Base-by-base conservation (phyloP, 2,888 invertebrate genomes). In the Pseudoips prasinana region DNA sequence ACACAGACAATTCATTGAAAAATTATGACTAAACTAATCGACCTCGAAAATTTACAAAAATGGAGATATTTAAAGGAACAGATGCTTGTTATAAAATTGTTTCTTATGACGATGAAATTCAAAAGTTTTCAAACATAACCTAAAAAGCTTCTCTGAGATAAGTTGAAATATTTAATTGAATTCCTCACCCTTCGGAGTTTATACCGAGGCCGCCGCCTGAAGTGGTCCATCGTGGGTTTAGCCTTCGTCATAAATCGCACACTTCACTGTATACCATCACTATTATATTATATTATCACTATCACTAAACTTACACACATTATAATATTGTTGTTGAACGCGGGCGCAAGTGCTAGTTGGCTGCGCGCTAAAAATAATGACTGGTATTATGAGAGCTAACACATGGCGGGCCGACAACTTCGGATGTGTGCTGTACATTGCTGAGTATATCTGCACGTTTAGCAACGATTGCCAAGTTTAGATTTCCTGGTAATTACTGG, bases 171-270 rank as follows among this genome's bases (percentile, higher is more conserved):
- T 44, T 62, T 75, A 77, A 75, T 76, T 6, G 2, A n/a, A 20
- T 2, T 58, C 44, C 85, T 67, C 45, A 50, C 58, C 72, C 63
- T 46, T 60, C 77, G 53, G 64, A 61, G 55, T 28, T 71, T 75
- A 49, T 71, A 64, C 43, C 76, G 71, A 53, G 76, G 83, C 33
- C 84, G 69, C 56, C 85, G 69, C 56, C 74, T 71, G 46, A 86
- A 80, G 52, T 80, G 80, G 50, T 84, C 80, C 84, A 82, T 82
- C 10, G 39, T 58, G 7, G n/a, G 22, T 35, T 43, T 7, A 69
- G 72, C 78, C 73, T 83, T 83, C 64, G 87, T 87, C 87, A 87
- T 87, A 85, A 87, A 56, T 59, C 56, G 48, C 73, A 72, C 85
- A 84, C 84, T 37, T 64, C 73, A 72, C 69, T 67, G 48, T 61